phyloP scores from a whole-genome alignment of 2,888 invertebrate genomes.

The Drosophila buzzatii region DNA sequence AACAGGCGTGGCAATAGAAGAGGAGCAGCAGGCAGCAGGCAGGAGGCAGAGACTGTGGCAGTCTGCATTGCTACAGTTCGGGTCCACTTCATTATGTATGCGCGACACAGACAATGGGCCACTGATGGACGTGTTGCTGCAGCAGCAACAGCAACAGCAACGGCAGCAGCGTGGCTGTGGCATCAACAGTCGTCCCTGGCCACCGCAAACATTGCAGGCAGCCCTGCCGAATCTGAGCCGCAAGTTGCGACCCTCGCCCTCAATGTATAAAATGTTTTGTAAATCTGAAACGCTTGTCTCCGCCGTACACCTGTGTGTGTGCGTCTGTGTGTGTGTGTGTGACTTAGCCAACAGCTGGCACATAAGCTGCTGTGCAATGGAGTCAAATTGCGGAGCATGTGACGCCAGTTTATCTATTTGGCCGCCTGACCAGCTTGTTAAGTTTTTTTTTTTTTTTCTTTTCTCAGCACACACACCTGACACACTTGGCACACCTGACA shows the following conservation, averaged over 20 bases:
- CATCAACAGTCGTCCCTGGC: slow-evolving; percentile 49
- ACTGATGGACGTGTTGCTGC: slow-evolving; percentile 79
- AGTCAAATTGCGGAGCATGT: slow-evolving; percentile 73
- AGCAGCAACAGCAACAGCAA: slow-evolving; percentile 39
- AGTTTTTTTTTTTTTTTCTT: slow-evolving; percentile 57
- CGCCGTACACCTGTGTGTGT: slow-evolving; percentile 28
- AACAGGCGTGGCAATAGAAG: slow-evolving; percentile 2
- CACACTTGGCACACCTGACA: background rate
- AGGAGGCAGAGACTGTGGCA: background rate
- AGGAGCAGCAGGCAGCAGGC: background rate
- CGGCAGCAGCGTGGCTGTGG: slow-evolving; percentile 13
- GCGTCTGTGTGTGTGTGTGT: slow-evolving; percentile 22
- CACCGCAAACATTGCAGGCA: slow-evolving; percentile 56
- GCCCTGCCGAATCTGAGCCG: slow-evolving; percentile 51
- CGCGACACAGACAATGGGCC: slow-evolving; percentile 79
- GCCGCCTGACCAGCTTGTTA: slow-evolving; percentile 65
- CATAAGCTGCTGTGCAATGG: slow-evolving; percentile 45
- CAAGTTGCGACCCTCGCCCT: slow-evolving; percentile 35
- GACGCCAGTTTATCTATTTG: slow-evolving; percentile 68
- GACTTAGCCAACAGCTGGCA: slow-evolving; percentile 47
- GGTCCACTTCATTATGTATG: slow-evolving; percentile 76
- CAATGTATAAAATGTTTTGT: slow-evolving; percentile 78
- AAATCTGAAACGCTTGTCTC: slow-evolving; percentile 74
- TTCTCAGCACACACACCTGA: slow-evolving; percentile 11
- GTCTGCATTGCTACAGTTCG: slow-evolving; percentile 28